Percentiles rank a stretch among this genome's conserved stretches.
Conservation (phyloP, 2,113 vertebrate genomes). For the Dromiciops gliroides region DNA sequence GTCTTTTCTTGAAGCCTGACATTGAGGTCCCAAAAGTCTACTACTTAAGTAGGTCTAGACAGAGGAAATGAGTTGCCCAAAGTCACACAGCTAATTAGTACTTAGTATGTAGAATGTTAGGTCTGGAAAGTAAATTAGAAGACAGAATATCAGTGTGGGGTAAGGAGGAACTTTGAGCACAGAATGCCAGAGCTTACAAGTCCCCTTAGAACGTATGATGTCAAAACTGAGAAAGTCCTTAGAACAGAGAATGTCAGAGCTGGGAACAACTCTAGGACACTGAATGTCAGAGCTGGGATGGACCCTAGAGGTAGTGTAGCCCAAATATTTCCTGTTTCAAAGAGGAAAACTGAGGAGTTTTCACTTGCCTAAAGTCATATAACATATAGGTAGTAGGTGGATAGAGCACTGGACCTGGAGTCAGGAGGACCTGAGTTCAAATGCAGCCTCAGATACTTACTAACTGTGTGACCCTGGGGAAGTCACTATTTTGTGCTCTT, state of each 20-base stretch:
- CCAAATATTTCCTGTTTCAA: background rate
- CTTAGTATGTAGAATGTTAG: background rate
- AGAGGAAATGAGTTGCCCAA: background rate
- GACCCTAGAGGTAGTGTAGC: background rate
- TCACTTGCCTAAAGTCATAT: background rate
- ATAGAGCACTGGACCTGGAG: background rate
- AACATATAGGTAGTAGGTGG: background rate
- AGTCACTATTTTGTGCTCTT: too few relatives aligned
- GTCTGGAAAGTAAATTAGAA: background rate
- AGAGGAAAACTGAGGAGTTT: background rate
- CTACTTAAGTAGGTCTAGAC: background rate
- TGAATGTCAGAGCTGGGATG: background rate
- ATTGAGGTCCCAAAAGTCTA: background rate
- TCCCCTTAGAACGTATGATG: background rate
- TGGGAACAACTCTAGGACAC: background rate
- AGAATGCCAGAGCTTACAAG: background rate
- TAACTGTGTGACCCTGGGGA: background rate
- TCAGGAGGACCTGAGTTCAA: background rate
- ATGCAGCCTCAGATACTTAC: background rate
- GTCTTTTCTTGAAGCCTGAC: background rate
- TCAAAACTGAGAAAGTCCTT: background rate
- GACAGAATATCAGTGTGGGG: background rate
- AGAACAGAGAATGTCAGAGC: background rate
- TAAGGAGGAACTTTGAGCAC: fast-evolving
- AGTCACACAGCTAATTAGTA: background rate